phyloP scores from a whole-genome alignment of 1,140 invertebrate species.

The Platorchestia sp. region DNA sequence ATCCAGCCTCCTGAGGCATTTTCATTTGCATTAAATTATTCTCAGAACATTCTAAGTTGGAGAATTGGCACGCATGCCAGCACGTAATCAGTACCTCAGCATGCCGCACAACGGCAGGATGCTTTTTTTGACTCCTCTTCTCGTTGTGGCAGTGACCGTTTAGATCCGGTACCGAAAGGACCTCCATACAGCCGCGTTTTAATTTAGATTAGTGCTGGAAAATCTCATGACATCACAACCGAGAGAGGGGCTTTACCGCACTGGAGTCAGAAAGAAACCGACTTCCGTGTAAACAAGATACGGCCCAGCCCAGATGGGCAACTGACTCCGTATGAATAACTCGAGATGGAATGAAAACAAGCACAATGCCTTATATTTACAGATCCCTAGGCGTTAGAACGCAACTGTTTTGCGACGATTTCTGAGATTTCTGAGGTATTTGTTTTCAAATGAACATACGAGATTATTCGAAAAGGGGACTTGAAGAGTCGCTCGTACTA shows the following conservation, averaged over 20 bases:
- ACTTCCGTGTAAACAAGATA: conserved; percentile 30
- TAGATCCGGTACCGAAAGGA: background rate
- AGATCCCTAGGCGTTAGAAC: background rate
- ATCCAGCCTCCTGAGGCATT: background rate
- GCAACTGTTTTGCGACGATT: background rate
- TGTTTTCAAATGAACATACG: background rate
- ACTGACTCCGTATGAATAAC: conserved; percentile 1
- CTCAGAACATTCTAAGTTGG: conserved; percentile 38
- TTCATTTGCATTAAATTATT: conserved; percentile 51
- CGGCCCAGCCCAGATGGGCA: background rate
- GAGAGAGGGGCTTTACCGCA: background rate
- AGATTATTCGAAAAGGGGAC: background rate
- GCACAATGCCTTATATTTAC: background rate
- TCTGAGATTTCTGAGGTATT: background rate
- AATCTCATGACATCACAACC: conserved; percentile 42
- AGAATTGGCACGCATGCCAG: background rate
- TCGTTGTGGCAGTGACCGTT: background rate
- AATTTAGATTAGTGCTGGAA: conserved; percentile 40
- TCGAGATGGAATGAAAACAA: conserved; percentile 32
- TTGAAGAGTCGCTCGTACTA: background rate
- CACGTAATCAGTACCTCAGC: conserved; percentile 35
- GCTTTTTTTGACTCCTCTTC: background rate
- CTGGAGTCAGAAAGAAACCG: conserved; percentile 10
- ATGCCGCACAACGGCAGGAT: background rate
- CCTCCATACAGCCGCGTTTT: background rate